Conservation (phyloP, 2,888 invertebrate genomes). For the Platynereis dumerilii region DNA sequence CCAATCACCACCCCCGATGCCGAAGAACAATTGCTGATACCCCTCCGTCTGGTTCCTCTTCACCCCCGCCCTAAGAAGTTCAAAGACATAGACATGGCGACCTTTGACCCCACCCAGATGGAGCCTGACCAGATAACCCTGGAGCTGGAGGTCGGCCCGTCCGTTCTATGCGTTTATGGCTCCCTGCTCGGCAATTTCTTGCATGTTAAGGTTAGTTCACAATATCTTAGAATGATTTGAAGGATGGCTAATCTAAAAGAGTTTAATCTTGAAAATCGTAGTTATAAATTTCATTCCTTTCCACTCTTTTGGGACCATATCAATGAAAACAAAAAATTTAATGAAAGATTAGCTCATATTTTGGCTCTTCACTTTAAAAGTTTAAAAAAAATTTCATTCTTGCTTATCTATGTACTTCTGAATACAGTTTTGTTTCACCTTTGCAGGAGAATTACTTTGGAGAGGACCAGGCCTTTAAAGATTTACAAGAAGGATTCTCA, state of each 20-base stretch:
- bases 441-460: slow-evolving; percentile 93
- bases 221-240: too few relatives aligned
- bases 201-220: slow-evolving; percentile 78
- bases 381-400: too few relatives aligned
- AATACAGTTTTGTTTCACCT: background rate
- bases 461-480: slow-evolving; percentile 91
- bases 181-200: slow-evolving; percentile 88
- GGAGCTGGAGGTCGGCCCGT: slow-evolving; percentile 93
- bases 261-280: too few relatives aligned
- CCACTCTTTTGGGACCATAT: too few relatives aligned
- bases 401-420: too few relatives aligned
- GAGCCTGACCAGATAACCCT: slow-evolving; percentile 88
- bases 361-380: too few relatives aligned
- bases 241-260: too few relatives aligned
- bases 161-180: slow-evolving; percentile 88
- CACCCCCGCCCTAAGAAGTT: slow-evolving; percentile 31
- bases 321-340: too few relatives aligned
- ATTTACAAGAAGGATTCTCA: slow-evolving; percentile 70
- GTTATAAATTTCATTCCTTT: too few relatives aligned
- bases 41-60: slow-evolving; percentile 75
- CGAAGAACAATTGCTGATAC: slow-evolving; percentile 89
- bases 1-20: slow-evolving; percentile 91
- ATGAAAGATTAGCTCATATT: too few relatives aligned
- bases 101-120: slow-evolving; percentile 86
- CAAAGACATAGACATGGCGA: slow-evolving; percentile 50